phyloP scores from a whole-genome alignment of 2,113 vertebrate species.

The Corythornis cristatus region DNA sequence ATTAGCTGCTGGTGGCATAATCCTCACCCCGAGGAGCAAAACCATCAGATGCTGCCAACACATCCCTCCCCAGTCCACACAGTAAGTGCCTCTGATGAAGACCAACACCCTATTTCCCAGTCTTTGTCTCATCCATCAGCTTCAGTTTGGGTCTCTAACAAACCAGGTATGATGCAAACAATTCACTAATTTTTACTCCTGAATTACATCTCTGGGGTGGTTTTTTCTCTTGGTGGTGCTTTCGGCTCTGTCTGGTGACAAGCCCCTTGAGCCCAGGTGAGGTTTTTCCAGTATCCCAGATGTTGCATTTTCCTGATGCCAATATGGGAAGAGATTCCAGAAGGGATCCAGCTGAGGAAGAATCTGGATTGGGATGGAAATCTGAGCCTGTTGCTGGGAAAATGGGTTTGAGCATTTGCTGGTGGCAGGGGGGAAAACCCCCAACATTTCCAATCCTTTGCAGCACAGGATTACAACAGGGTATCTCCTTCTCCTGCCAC shows the following conservation, averaged over 20 bases:
- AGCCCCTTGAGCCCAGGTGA: background rate
- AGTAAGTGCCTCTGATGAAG: rapidly evolving
- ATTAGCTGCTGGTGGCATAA: background rate
- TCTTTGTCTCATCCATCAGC: background rate
- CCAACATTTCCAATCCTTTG: background rate
- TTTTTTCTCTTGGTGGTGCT: rapidly evolving
- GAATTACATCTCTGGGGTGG: rapidly evolving
- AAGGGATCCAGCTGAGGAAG: rapidly evolving
- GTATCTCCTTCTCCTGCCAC: background rate
- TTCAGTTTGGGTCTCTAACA: rapidly evolving
- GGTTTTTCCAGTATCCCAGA: background rate
- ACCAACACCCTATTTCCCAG: background rate
- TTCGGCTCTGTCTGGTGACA: rapidly evolving
- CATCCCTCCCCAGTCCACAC: background rate
- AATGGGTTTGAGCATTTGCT: background rate
- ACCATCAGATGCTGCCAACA: rapidly evolving
- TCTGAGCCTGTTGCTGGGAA: background rate
- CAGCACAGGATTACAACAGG: rapidly evolving
- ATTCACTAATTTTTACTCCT: background rate
- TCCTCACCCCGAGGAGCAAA: background rate
- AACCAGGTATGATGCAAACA: rapidly evolving
- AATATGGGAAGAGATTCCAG: background rate
- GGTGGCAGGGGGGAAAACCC: too few relatives aligned
- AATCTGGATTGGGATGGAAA: background rate
- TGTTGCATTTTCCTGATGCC: background rate